These are phyloP conservation scores for Sus cebifrons DNA, from an alignment of 2,797 vertebrate genomes.

Conservation along the genomic window DNA sequence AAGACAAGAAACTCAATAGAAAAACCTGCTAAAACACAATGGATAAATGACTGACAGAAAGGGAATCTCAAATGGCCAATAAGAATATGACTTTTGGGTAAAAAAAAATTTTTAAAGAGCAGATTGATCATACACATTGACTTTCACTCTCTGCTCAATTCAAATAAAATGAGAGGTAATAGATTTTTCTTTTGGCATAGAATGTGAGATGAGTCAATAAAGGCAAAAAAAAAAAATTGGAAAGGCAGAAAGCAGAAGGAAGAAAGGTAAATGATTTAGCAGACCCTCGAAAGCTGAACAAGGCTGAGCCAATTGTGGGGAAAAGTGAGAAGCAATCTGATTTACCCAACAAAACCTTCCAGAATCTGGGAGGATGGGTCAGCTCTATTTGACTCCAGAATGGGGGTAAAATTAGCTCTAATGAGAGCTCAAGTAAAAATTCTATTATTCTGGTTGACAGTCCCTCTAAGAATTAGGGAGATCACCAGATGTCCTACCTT, in stretches of 20 bases:
- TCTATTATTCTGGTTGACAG: background rate
- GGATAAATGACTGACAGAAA: conserved; percentile 31
- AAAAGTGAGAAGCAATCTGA: conserved; percentile 27
- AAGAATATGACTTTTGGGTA: background rate
- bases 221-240: background rate
- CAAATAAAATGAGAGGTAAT: conserved; percentile 10
- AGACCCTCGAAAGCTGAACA: conserved; percentile 1
- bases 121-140: background rate
- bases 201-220: conserved; percentile 21
- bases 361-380: background rate
- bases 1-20: background rate
- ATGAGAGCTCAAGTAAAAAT: too few species aligned
- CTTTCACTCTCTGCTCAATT: background rate
- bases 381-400: background rate
- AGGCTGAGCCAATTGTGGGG: background rate
- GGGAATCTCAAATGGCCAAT: background rate
- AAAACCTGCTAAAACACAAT: background rate
- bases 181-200: conserved; percentile 14
- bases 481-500: background rate
- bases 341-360: background rate
- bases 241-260: conserved; percentile 27
- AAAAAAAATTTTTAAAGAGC: background rate
- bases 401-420: background rate
- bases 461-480: background rate
- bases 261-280: conserved; percentile 16